phyloP scores from a whole-genome alignment of 2,113 vertebrate genomes.

The Diphyllodes magnificus region DNA sequence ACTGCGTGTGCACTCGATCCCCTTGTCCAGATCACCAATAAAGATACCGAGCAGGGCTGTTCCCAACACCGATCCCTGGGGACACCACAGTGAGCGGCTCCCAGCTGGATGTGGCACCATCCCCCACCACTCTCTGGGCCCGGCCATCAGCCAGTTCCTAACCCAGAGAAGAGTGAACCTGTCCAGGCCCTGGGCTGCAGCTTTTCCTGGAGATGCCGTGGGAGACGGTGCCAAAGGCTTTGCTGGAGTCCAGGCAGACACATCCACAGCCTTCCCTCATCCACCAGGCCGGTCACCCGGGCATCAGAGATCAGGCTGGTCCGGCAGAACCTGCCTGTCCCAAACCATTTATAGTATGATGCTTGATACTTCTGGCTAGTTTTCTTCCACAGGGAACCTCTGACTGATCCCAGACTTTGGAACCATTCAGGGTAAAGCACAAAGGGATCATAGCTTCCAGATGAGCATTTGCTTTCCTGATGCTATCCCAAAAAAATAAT shows the following conservation, averaged over 20 bases:
- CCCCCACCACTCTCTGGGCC: not conserved
- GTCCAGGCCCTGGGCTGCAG: not conserved
- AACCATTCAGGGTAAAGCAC: not conserved
- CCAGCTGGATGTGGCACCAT: not conserved
- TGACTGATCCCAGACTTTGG: not conserved
- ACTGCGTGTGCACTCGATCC: rapidly evolving
- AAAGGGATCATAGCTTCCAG: not conserved
- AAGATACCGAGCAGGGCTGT: not conserved
- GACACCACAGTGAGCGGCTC: not conserved
- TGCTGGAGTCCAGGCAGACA: not conserved
- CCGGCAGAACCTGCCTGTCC: not conserved
- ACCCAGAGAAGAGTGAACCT: not conserved
- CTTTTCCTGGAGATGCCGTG: not conserved
- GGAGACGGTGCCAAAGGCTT: rapidly evolving
- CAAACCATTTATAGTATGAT: not conserved
- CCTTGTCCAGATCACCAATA: not conserved
- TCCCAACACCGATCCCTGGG: not conserved
- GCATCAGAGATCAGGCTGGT: no score
- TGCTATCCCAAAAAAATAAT: not conserved
- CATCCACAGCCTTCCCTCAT: not conserved
- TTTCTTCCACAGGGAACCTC: not conserved
- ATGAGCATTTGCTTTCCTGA: not conserved
- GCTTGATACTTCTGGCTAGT: not conserved
- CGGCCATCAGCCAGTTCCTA: not conserved
- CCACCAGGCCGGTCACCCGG: not conserved